Evolutionary conservation across 1,140 invertebrate genomes (phyloP).

Genomic region (Anadara kagoshimensis): DNA sequence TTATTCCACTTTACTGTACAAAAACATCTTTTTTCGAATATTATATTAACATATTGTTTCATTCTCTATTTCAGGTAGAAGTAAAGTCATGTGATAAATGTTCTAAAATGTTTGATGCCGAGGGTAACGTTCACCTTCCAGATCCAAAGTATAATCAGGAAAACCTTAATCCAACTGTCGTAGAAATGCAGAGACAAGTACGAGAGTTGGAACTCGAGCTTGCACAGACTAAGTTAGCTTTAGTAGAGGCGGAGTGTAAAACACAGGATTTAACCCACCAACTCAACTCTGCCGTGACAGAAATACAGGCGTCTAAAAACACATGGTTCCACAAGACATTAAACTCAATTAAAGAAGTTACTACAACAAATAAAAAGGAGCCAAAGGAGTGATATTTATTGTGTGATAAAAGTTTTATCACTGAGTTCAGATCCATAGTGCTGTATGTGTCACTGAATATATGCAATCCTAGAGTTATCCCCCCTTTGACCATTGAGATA

Average conservation of each 20-base stretch:
- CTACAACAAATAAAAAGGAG: conserved; percentile 62
- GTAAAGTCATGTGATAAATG: conserved; percentile 67
- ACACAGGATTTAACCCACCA: conserved; percentile 95
- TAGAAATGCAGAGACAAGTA: conserved; percentile 77
- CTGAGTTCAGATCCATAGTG: no score
- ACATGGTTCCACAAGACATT: conserved; percentile 94
- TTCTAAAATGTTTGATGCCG: conserved; percentile 62
- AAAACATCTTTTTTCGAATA: no score
- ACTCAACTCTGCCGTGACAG: conserved; percentile 86
- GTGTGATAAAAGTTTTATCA: no score
- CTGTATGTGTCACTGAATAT: no score
- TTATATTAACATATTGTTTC: no score
- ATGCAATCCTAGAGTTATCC: no score
- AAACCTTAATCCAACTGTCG: conserved; percentile 56
- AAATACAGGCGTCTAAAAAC: conserved; percentile 84
- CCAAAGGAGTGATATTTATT: conserved; percentile 23
- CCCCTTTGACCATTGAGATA: no score
- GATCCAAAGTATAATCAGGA: conserved; percentile 52
- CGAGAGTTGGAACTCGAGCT: conserved; percentile 95
- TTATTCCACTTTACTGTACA: no score
- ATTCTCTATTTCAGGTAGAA: conserved; percentile 48
- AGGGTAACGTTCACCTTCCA: conserved; percentile 61
- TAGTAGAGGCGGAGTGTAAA: conserved; percentile 97
- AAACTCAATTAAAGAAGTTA: conserved; percentile 81
- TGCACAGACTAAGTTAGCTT: conserved; percentile 95